Evolutionary conservation across 2,113 vertebrate genomes (phyloP).

Genomic region (Pipra filicauda): DNA sequence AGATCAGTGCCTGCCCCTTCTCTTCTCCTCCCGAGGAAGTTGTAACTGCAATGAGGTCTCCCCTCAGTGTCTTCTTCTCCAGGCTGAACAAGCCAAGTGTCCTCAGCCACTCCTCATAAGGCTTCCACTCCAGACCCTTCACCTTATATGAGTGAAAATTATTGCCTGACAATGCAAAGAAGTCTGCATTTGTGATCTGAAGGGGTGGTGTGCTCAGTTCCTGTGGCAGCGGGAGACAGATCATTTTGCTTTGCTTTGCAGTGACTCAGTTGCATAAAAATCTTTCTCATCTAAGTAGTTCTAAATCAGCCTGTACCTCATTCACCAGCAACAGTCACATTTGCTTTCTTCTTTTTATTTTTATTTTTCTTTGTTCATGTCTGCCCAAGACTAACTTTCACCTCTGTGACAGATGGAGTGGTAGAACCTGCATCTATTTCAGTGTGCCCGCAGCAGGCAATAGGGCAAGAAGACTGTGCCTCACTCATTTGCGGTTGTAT

Average conservation of each 20-base stretch:
- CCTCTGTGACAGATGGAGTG: background rate
- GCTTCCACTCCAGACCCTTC: background rate
- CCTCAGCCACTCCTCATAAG: background rate
- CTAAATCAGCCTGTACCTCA: background rate
- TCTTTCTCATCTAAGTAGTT: background rate
- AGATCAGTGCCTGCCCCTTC: background rate
- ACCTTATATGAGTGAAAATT: background rate
- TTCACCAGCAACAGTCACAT: background rate
- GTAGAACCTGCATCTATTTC: background rate
- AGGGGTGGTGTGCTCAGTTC: background rate
- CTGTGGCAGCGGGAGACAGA: background rate
- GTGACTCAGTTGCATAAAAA: background rate
- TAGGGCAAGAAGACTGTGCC: background rate
- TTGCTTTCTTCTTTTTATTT: background rate
- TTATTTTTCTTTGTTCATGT: fast-evolving
- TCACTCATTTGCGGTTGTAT: background rate
- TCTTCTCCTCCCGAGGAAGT: background rate
- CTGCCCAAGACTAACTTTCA: background rate
- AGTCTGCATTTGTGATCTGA: background rate
- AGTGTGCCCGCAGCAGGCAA: background rate
- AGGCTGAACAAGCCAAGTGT: background rate
- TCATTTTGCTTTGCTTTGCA: background rate
- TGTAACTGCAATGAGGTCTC: background rate
- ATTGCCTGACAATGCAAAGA: background rate
- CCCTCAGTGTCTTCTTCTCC: background rate